A percentile compares a stretch with the other conserved stretches of the same genome.
These are phyloP conservation scores for Ceuthmochares aereus DNA, from an alignment of 2,113 vertebrate species.

Conservation along the genomic window DNA sequence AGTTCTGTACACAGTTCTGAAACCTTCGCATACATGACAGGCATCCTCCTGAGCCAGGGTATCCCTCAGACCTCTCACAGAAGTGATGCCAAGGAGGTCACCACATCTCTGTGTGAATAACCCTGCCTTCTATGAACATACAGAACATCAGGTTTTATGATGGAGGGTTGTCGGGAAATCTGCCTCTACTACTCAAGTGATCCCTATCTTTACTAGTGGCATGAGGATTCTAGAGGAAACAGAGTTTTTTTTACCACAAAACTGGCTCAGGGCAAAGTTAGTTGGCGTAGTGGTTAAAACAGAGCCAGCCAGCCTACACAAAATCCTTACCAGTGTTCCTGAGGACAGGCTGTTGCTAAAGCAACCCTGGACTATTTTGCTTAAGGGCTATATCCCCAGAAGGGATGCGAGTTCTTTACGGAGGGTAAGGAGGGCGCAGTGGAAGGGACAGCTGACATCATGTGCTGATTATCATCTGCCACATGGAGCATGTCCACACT, in stretches of 20 bases:
- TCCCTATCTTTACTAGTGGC: background rate
- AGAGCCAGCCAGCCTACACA: background rate
- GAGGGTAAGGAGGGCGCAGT: background rate
- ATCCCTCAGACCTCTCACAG: background rate
- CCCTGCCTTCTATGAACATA: background rate
- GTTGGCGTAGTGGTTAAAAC: background rate
- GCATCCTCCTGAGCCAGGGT: background rate
- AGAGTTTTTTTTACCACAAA: background rate
- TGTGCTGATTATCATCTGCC: background rate
- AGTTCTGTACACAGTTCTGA: background rate
- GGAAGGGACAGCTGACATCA: background rate
- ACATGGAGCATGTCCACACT: rapidly evolving
- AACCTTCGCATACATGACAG: background rate
- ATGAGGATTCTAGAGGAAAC: background rate
- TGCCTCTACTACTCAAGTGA: background rate
- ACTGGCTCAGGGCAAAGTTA: background rate
- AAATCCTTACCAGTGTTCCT: background rate
- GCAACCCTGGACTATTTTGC: background rate
- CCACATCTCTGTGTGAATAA: background rate
- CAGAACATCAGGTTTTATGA: background rate
- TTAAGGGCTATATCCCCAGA: background rate
- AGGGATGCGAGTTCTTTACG: rapidly evolving
- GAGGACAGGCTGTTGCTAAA: background rate
- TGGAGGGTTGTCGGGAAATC: background rate
- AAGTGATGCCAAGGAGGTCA: background rate